Evolutionary conservation across 1,140 invertebrate species (phyloP).

Genomic region (Uloborus diversus): DNA sequence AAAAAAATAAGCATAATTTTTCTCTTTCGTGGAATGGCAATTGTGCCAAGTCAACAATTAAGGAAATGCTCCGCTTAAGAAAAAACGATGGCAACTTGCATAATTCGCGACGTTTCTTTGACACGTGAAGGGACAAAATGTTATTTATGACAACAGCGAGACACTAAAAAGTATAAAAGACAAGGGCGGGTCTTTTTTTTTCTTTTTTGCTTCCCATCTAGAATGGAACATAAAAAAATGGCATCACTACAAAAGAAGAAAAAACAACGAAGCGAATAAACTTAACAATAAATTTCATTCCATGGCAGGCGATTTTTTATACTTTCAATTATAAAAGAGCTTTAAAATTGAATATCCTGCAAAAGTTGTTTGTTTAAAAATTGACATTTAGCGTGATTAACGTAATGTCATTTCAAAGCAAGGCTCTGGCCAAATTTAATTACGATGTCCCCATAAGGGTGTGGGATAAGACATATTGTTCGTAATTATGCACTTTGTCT

Average conservation of each 20-base stretch:
- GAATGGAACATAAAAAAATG: background rate
- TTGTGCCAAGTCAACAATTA: slow-evolving; percentile 3
- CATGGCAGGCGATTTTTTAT: background rate
- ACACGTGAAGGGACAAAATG: slow-evolving; percentile 3
- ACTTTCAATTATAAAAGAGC: background rate
- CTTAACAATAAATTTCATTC: background rate
- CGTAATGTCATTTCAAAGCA: background rate
- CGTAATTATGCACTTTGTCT: slow-evolving; percentile 27
- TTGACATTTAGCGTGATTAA: slow-evolving; percentile 15
- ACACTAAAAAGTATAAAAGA: no score
- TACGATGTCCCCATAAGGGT: background rate
- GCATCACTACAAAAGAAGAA: background rate
- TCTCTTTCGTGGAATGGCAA: background rate
- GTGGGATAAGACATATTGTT: slow-evolving; percentile 12
- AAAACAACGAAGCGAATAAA: background rate
- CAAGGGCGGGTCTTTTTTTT: no score
- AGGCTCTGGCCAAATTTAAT: slow-evolving; percentile 9
- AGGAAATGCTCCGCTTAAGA: background rate
- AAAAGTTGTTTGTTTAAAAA: background rate
- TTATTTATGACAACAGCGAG: slow-evolving; percentile 8
- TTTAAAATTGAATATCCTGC: background rate
- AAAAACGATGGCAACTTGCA: background rate
- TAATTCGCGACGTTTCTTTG: background rate
- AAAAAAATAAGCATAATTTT: background rate
- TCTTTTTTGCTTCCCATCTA: no score